Conservation (phyloP, 2,797 vertebrate genomes). For the Cryptoblepharus egeriae region DNA sequence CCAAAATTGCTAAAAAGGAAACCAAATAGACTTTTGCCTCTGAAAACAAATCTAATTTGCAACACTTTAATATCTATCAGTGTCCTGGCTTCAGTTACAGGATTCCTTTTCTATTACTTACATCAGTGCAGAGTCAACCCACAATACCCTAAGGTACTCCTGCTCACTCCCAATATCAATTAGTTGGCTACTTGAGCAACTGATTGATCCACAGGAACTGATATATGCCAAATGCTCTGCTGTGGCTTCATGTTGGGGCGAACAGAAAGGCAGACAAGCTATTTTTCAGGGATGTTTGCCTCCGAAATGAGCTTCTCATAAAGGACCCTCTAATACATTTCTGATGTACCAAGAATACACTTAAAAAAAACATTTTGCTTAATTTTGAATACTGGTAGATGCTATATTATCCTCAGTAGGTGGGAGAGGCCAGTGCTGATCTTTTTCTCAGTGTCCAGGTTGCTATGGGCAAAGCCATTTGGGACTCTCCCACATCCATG, state of each 20-base stretch:
- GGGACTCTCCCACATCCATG: too few relatives aligned
- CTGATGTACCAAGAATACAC: neutral
- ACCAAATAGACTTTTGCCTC: neutral
- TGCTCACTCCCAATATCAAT: neutral
- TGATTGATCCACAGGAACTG: neutral
- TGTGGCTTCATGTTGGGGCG: neutral
- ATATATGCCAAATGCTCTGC: neutral
- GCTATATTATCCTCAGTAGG: rapidly evolving
- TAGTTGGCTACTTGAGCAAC: neutral
- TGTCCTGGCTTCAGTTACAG: neutral
- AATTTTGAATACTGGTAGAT: neutral
- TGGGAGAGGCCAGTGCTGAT: too few relatives aligned
- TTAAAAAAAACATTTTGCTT: too few relatives aligned
- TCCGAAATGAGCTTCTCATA: neutral
- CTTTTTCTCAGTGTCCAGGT: too few relatives aligned
- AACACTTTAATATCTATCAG: neutral
- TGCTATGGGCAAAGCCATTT: too few relatives aligned
- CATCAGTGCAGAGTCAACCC: neutral
- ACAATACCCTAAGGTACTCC: neutral
- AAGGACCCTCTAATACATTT: neutral
- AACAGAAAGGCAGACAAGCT: neutral
- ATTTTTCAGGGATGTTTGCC: neutral
- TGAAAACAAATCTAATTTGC: neutral
- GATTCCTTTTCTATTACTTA: neutral
- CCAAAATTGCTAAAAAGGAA: neutral